A percentile compares a stretch with the other conserved stretches of the same genome.
Conservation (phyloP, 2,888 invertebrate genomes). For the Sinelater perroti region DNA sequence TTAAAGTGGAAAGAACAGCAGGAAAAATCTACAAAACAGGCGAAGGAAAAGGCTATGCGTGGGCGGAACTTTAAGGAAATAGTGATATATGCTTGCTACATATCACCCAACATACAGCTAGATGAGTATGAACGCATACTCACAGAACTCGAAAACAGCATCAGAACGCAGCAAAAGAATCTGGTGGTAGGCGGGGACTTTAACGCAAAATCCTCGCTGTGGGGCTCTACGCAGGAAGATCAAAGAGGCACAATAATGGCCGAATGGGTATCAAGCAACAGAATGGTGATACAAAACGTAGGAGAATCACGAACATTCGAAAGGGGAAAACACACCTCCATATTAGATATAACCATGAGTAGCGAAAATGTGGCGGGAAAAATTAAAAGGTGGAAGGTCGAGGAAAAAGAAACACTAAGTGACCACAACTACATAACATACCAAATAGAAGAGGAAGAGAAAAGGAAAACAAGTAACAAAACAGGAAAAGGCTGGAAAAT, state of each 20-base stretch:
- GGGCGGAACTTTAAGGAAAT: background rate
- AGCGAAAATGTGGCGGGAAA: too few species aligned
- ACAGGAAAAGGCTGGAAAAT: too few species aligned
- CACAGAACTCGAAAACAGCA: background rate
- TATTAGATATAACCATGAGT: too few species aligned
- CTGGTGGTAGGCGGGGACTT: background rate
- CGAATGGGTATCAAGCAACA: background rate
- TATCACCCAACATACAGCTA: background rate
- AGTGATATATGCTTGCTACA: constrained; percentile 4
- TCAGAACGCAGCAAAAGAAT: background rate
- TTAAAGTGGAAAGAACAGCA: background rate
- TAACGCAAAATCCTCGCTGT: background rate
- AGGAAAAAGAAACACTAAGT: too few species aligned
- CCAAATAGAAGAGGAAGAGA: too few species aligned
- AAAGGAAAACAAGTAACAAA: too few species aligned
- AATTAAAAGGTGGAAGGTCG: too few species aligned
- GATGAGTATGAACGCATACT: background rate
- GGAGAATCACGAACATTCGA: background rate
- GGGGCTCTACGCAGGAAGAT: background rate
- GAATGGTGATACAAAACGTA: too few species aligned
- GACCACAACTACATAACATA: too few species aligned
- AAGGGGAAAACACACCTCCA: too few species aligned
- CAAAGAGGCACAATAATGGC: background rate
- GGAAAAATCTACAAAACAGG: background rate
- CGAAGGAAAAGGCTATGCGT: background rate